Conservation (phyloP, 2,797 vertebrate species). For the Protosalanx chinensis region DNA sequence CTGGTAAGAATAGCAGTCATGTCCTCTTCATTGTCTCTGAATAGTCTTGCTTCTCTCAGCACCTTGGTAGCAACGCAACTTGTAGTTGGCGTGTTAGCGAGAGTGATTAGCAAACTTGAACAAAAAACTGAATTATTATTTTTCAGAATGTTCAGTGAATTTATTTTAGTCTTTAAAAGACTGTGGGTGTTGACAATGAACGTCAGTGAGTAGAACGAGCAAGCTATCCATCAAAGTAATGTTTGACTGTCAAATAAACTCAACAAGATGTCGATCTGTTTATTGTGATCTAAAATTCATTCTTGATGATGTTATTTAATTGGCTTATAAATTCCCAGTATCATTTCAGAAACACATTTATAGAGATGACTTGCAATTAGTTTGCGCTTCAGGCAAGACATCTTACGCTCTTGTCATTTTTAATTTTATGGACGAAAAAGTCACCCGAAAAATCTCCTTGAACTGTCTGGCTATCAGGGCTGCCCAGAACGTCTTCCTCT, state of each 20-base stretch:
- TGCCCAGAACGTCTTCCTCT: constrained; percentile 12
- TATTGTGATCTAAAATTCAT: too few species aligned
- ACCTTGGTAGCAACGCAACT: not conserved
- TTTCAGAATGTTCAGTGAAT: too few species aligned
- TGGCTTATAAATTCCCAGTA: not conserved
- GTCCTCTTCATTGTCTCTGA: constrained; percentile 9
- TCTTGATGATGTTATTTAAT: not conserved
- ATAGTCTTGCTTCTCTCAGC: constrained; percentile 6
- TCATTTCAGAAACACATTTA: constrained; percentile 21
- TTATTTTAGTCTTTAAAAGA: too few species aligned
- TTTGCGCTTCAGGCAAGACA: constrained; percentile 16
- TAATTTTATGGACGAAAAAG: constrained; percentile 19
- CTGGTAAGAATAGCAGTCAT: constrained; percentile 30
- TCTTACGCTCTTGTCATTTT: constrained; percentile 21
- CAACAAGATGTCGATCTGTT: too few species aligned
- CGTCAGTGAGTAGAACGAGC: too few species aligned
- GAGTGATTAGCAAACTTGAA: not conserved
- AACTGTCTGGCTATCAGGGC: constrained; percentile 10
- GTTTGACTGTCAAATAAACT: too few species aligned
- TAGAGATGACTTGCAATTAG: constrained; percentile 10
- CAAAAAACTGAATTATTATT: not conserved
- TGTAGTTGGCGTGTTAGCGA: not conserved
- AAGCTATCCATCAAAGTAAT: too few species aligned
- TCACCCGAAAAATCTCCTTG: constrained; percentile 4
- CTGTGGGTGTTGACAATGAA: too few species aligned